These are phyloP conservation scores for Arctia plantaginis DNA, from an alignment of 2,888 invertebrate species.

Conservation along the genomic window DNA sequence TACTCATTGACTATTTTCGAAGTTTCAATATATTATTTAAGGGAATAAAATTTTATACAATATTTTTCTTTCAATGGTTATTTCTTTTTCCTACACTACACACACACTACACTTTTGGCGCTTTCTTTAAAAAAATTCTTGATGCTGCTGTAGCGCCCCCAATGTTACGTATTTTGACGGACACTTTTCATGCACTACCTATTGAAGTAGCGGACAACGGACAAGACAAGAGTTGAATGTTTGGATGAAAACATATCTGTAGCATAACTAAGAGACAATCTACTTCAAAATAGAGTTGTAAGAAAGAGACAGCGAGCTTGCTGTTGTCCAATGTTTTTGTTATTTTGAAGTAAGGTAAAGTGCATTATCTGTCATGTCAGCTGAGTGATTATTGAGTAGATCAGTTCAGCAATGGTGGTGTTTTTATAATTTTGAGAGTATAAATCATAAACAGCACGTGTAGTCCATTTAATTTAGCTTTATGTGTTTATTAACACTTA, in stretches of 20 bases:
- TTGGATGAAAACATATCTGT: neutral
- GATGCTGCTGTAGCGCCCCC: too few relatives aligned
- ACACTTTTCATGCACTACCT: too few relatives aligned
- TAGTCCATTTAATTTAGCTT: constrained; percentile 32
- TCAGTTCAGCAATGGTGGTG: constrained; percentile 78
- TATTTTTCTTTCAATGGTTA: too few relatives aligned
- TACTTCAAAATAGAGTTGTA: neutral
- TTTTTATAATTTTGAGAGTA: constrained; percentile 65
- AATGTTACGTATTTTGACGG: too few relatives aligned
- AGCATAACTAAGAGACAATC: constrained; percentile 32
- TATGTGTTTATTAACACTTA: constrained; percentile 34
- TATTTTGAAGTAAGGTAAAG: constrained; percentile 21
- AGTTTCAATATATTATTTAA: too few relatives aligned
- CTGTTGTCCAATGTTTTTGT: constrained; percentile 45
- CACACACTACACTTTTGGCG: too few relatives aligned
- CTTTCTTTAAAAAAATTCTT: too few relatives aligned
- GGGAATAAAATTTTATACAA: too few relatives aligned
- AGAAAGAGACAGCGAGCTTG: constrained; percentile 29
- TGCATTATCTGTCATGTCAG: constrained; percentile 53
- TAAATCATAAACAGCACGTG: constrained; percentile 44
- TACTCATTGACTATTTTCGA: too few relatives aligned
- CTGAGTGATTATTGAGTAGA: constrained; percentile 62
- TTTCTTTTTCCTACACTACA: too few relatives aligned
- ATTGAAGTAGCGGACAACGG: neutral
- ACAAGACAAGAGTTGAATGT: neutral